These are phyloP conservation scores for Euclidia mi DNA, from an alignment of 2,888 invertebrate genomes.

Conservation along the genomic window DNA sequence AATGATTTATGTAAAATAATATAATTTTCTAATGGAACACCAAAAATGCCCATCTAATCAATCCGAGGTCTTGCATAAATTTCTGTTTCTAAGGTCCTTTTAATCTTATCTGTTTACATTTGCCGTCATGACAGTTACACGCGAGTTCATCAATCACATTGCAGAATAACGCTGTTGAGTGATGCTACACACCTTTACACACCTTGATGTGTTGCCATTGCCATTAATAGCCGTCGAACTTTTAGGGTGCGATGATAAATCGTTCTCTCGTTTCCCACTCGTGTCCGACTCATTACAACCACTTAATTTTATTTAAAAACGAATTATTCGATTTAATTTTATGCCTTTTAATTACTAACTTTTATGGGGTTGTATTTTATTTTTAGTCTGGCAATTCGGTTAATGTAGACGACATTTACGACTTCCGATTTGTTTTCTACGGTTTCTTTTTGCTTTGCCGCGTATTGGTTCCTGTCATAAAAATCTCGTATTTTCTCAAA, in stretches of 20 bases:
- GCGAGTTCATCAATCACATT: slow-evolving; percentile 49
- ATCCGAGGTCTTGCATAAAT: too few relatives aligned
- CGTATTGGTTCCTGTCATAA: too few relatives aligned
- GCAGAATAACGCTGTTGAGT: slow-evolving; percentile 46
- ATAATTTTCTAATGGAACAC: too few relatives aligned
- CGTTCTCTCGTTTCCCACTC: slow-evolving; percentile 47
- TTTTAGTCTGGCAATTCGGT: slow-evolving; percentile 8
- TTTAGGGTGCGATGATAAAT: slow-evolving; percentile 63
- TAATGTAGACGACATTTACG: slow-evolving; percentile 3
- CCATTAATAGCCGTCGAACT: slow-evolving; percentile 37
- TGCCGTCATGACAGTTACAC: slow-evolving; percentile 12
- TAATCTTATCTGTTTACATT: slow-evolving; percentile 7
- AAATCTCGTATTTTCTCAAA: too few relatives aligned
- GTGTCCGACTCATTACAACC: slow-evolving; percentile 43
- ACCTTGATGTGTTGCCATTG: slow-evolving; percentile 57
- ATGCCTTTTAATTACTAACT: slow-evolving; percentile 26
- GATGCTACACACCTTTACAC: slow-evolving; percentile 55
- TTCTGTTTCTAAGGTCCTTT: too few relatives aligned
- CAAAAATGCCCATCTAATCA: too few relatives aligned
- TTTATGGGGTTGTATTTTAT: slow-evolving; percentile 19
- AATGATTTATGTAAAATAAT: too few relatives aligned
- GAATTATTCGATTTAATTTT: slow-evolving; percentile 38
- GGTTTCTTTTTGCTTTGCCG: neutral
- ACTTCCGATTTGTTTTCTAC: neutral
- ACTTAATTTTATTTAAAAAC: slow-evolving; percentile 44